Evolutionary conservation across 2,888 invertebrate species (phyloP), one percentile per base, ranked within the genome.

Genomic region (Chalcosyrphus nemorum): DNA sequence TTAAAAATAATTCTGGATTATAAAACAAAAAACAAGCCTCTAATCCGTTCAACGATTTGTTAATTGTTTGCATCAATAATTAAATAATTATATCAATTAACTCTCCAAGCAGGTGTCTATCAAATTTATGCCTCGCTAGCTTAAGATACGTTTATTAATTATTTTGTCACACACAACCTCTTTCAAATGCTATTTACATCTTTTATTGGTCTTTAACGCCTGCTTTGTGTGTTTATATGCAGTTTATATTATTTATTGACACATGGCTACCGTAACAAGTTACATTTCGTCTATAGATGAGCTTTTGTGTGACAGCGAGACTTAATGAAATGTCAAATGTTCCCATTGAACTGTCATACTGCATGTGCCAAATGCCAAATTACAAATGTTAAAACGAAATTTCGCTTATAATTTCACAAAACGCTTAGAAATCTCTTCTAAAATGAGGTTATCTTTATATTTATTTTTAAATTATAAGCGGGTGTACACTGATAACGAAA

Each of bases 31-130:
- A n/a, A n/a, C n/a, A 6, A 61, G n/a, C 13, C n/a, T 61, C 61
- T 63, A 63, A 77, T 77, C 61, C 17, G 27, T 63, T 56, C 15
- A 61, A 61, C 17, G 29, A 56, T 71, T 56, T 77, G 54, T 71
- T 77, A 63, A 47, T 41, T 72, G 17, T 11, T 21, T 47, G 38
- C 61, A 71, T 63, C 56, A 65, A 72, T 65, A 54, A 1, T 45
- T 24, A 50, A 38, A 13, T 19, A 38, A 61, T 61, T 50, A 54
- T 54, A 47, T 21, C 21, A 61, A 63, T 71, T 63, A 61, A 19
- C 17, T 70, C 35, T 45, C 27, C 61, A 56, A 70, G 35, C 77
- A 77, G 54, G 29, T 47, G 71, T 45, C 15, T 71, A 11, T 41
- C 35, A 47, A 57, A 45, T 57, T 32, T 43, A 43, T n/a, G 0